A percentile compares a stretch with the other conserved stretches of the same genome.
phyloP scores from a whole-genome alignment of 2,113 vertebrate species.

The Trachemys scripta region DNA sequence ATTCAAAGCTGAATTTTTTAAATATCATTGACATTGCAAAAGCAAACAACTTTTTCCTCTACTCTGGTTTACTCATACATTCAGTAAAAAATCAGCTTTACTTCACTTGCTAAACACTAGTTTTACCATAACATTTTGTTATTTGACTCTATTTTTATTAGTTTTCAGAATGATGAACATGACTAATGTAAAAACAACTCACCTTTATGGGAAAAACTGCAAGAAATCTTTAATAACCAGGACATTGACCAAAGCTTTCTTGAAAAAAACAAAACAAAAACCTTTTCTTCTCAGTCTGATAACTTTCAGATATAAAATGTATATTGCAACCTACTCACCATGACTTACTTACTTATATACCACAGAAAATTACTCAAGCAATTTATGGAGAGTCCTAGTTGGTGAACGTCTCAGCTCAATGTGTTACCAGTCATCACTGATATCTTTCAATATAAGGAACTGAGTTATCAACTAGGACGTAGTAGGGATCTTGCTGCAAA shows the following conservation, averaged over 20 bases:
- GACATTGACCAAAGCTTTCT: background rate
- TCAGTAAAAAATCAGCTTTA: background rate
- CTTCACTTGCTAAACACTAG: background rate
- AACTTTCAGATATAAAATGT: background rate
- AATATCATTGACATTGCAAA: background rate
- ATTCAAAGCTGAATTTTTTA: background rate
- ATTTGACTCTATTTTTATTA: background rate
- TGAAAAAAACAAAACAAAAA: background rate
- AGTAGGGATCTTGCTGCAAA: accelerated
- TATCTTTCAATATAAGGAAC: background rate
- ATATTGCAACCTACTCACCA: background rate
- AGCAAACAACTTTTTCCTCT: background rate
- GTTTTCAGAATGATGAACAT: background rate
- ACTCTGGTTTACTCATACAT: background rate
- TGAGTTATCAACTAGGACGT: background rate
- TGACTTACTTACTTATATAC: background rate
- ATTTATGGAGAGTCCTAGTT: background rate
- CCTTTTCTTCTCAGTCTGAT: background rate
- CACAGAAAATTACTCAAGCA: background rate
- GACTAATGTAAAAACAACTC: background rate
- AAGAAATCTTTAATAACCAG: background rate
- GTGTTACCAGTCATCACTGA: background rate
- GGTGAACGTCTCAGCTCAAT: background rate
- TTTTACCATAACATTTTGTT: background rate
- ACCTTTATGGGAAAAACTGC: background rate